Percentiles rank a stretch among this genome's conserved stretches.
Evolutionary conservation across 2,888 invertebrate species (phyloP).

Genomic region (Microdon myrmicae): DNA sequence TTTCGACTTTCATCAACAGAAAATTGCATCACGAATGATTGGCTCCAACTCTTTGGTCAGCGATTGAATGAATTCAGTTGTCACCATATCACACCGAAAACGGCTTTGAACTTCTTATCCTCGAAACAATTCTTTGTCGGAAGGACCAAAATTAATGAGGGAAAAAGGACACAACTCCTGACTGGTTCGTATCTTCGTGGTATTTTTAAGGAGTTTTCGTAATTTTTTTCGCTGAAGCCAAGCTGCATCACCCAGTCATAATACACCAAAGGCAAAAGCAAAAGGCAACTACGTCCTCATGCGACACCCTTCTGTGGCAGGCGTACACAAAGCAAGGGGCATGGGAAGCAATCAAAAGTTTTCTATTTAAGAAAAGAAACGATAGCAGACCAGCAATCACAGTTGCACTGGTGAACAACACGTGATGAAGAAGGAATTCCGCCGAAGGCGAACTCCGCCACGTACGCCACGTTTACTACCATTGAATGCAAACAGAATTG

Average conservation of each 20-base stretch:
- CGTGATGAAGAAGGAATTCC: conserved; percentile 28
- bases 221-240: conserved; percentile 27
- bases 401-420: conserved; percentile 44
- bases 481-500: conserved; percentile 38
- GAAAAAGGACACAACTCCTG: conserved; percentile 31
- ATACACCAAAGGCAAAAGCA: conserved; percentile 7
- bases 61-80: conserved; percentile 29
- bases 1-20: no score
- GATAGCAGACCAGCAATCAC: conserved; percentile 46
- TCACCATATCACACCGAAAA: conserved; percentile 20
- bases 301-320: conserved; percentile 1
- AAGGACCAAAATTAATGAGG: conserved; percentile 38
- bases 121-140: conserved; percentile 42
- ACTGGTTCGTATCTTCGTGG: no score
- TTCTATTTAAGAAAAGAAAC: conserved; percentile 29
- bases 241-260: conserved; percentile 27
- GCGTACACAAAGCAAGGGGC: not conserved
- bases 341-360: conserved; percentile 45
- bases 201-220: conserved; percentile 9
- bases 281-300: no score
- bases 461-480: conserved; percentile 11
- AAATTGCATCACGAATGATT: conserved; percentile 46
- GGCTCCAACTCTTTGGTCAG: conserved; percentile 42
- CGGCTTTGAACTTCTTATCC: conserved; percentile 16
- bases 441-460: conserved; percentile 6